phyloP scores from a whole-genome alignment of 2,888 invertebrate species.

The Bimastos eiseni region DNA sequence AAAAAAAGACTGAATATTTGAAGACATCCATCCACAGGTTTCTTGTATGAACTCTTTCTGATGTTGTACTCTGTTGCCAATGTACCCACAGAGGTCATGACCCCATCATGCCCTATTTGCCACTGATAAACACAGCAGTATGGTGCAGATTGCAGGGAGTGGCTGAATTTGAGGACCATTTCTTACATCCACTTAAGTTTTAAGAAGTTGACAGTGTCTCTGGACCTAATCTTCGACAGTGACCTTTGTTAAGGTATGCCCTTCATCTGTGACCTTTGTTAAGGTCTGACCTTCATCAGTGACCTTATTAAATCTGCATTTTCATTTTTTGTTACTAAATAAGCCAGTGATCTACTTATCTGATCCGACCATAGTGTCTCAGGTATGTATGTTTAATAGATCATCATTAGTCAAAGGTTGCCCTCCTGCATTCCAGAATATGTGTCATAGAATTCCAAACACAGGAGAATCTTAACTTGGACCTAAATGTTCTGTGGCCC shows the following conservation, averaged over 20 bases:
- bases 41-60: no score
- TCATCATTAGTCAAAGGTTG: no score
- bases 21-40: no score
- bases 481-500: no score
- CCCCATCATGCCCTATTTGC: no score
- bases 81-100: no score
- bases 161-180: neutral
- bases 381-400: neutral
- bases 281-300: neutral
- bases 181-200: neutral
- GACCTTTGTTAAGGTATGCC: neutral
- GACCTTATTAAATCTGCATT: neutral
- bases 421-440: no score
- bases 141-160: neutral
- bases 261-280: neutral
- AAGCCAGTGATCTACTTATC: neutral
- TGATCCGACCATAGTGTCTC: neutral
- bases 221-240: neutral
- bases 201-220: neutral
- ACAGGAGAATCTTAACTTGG: no score
- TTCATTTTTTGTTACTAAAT: neutral
- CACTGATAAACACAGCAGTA: neutral
- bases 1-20: no score
- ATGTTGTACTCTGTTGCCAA: no score
- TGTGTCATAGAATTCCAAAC: no score